phyloP scores from a whole-genome alignment of 1,140 invertebrate species.

The Macrostomum lignano region DNA sequence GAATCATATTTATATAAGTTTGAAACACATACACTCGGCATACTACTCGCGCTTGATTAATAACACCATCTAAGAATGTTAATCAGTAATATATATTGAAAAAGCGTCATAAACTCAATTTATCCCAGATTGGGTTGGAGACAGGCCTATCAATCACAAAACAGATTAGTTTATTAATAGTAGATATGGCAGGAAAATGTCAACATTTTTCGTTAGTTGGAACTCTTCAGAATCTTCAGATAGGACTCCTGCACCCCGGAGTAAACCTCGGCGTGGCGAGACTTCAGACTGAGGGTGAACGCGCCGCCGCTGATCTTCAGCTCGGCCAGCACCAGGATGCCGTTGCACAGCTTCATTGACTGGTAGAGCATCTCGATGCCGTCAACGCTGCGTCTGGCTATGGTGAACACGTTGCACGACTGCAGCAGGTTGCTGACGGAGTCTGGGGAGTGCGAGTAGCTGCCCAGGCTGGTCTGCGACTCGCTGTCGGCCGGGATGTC shows the following conservation, averaged over 20 bases:
- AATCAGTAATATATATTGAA: no score
- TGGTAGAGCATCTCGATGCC: constrained; percentile 98
- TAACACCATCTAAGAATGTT: no score
- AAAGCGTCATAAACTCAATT: no score
- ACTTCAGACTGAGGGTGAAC: constrained; percentile 49
- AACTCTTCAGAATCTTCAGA: constrained; percentile 57
- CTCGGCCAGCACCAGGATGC: constrained; percentile 83
- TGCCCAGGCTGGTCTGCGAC: not conserved
- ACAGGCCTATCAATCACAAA: no score
- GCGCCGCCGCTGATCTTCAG: constrained; percentile 77
- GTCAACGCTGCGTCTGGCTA: constrained; percentile 92
- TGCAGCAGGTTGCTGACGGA: constrained; percentile 72
- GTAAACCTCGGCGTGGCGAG: constrained; percentile 65
- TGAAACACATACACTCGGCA: no score
- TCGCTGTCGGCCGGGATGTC: constrained; percentile 95
- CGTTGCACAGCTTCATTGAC: constrained; percentile 77
- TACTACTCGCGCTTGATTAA: no score
- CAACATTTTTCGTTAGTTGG: no score
- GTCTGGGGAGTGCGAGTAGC: constrained; percentile 32
- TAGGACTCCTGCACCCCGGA: constrained; percentile 64
- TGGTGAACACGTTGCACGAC: constrained; percentile 84
- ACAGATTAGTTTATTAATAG: no score
- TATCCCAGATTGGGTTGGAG: no score
- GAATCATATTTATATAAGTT: no score
- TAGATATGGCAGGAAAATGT: no score